Base-by-base conservation (phyloP, 2,888 invertebrate species). In the Congeria kusceri region DNA sequence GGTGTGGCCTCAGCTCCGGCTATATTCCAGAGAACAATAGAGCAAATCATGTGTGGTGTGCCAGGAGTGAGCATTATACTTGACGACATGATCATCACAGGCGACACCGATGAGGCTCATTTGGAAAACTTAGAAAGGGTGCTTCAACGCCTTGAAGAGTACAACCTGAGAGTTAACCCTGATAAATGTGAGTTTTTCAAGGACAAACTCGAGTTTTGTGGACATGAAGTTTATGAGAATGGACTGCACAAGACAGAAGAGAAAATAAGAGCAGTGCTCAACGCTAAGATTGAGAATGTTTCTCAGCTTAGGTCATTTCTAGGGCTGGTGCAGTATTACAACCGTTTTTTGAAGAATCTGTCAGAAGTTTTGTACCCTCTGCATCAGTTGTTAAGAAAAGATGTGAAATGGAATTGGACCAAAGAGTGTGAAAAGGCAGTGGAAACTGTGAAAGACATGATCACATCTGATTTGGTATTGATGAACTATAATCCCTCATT, bases 401-500 rank as follows among this genome's bases (percentile, higher is more conserved):
- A 61, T 32, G 23, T 32, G 15, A 57, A 46, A 25, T 81, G 73
- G 77, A 59, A 53, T 4, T 81, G 77, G 80, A 58, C 70, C 18
- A 5, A 23, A 15, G 7, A 69, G n/a, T 78, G 78, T 61, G 46
- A 70, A 62, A 44, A 65, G 9, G 81, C 81, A 15, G 53, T 81
- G 1, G 56, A 47, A 0, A 49, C 58, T 49, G 71, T 87, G 5
- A 92, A 92, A 73, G 32, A 69, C 20, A 32, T 84, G 25, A 77
- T 91, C 11, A 70, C 77, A 9, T 84, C 83, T 13, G 80, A 86
- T 11, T 57, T 80, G 15, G 81, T 91, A 7, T 80, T 92, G 9
- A 81, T 83, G 15, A 90, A 92, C 73, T 93, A 87, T 80, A 88
- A 93, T 61, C 89, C 88, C 0, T 65, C 32, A n/a, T 66, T 84